These are phyloP conservation scores for Tupiocoris notatus DNA, from an alignment of 2,888 invertebrate genomes.

Conservation along the genomic window DNA sequence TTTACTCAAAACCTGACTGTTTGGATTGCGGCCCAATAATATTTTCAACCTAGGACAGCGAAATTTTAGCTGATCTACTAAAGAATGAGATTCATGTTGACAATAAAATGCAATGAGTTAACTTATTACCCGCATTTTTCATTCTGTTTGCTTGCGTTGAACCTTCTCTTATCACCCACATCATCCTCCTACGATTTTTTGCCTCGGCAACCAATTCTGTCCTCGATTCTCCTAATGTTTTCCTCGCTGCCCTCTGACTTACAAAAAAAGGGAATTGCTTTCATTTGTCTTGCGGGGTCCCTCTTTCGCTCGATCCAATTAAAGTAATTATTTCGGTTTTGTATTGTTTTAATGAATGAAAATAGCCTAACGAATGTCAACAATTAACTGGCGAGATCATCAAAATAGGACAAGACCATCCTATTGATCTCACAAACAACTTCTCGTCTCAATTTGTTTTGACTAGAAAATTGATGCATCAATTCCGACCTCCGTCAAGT, in stretches of 20 bases:
- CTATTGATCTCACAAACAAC: too few relatives aligned
- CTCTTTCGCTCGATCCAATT: slow-evolving; percentile 20
- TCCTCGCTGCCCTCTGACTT: neutral
- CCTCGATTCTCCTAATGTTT: neutral
- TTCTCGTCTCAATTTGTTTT: slow-evolving; percentile 33
- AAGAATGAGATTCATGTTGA: too few relatives aligned
- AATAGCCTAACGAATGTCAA: slow-evolving; percentile 31
- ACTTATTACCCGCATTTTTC: neutral
- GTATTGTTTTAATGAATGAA: slow-evolving; percentile 39
- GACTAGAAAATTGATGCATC: slow-evolving; percentile 40
- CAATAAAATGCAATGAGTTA: too few relatives aligned
- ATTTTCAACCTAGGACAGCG: too few relatives aligned
- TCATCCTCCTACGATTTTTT: neutral
- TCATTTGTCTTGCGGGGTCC: slow-evolving; percentile 35
- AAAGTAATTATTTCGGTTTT: slow-evolving; percentile 33
- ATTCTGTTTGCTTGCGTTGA: too few relatives aligned
- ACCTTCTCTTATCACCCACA: neutral
- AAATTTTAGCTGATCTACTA: too few relatives aligned
- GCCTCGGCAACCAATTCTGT: neutral
- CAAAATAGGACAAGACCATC: neutral
- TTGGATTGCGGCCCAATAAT: too few relatives aligned
- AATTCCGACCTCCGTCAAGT: slow-evolving; percentile 12
- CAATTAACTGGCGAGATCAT: slow-evolving; percentile 12
- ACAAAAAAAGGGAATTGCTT: slow-evolving; percentile 23
- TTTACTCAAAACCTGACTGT: too few relatives aligned